phyloP scores from a whole-genome alignment of 2,797 vertebrate species.

The Platyrinchus mystaceus region DNA sequence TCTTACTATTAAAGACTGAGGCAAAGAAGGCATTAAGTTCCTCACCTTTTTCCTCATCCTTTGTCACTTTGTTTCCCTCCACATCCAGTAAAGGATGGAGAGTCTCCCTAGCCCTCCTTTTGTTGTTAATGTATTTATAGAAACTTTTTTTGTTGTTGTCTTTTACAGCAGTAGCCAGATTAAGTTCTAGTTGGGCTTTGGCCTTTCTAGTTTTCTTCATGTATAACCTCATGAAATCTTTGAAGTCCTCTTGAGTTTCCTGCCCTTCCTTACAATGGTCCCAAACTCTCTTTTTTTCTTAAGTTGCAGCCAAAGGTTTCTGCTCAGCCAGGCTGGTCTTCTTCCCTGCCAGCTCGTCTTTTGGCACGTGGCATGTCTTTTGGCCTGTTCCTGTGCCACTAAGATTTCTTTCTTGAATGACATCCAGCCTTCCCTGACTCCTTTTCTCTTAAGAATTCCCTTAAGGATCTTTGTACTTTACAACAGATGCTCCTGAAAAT shows the following conservation, averaged over 20 bases:
- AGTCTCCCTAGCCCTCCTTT: background rate
- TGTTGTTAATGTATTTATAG: background rate
- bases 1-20: background rate
- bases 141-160: background rate
- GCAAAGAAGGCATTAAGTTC: background rate
- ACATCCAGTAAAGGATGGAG: background rate
- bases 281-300: background rate
- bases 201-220: background rate
- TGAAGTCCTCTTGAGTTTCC: background rate
- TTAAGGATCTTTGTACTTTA: background rate
- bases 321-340: background rate
- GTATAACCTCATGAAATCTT: background rate
- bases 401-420: background rate
- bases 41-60: background rate
- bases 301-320: no score
- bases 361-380: background rate
- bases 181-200: background rate
- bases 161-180: background rate
- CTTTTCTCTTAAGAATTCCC: background rate
- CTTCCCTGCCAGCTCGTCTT: background rate
- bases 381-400: background rate
- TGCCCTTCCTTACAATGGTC: background rate
- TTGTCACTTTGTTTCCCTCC: accelerated
- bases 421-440: background rate
- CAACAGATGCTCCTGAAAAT: background rate